A percentile compares a stretch with the other conserved stretches of the same genome.
Conservation (phyloP, 2,888 invertebrate species). For the Eugnorisma glareosa region DNA sequence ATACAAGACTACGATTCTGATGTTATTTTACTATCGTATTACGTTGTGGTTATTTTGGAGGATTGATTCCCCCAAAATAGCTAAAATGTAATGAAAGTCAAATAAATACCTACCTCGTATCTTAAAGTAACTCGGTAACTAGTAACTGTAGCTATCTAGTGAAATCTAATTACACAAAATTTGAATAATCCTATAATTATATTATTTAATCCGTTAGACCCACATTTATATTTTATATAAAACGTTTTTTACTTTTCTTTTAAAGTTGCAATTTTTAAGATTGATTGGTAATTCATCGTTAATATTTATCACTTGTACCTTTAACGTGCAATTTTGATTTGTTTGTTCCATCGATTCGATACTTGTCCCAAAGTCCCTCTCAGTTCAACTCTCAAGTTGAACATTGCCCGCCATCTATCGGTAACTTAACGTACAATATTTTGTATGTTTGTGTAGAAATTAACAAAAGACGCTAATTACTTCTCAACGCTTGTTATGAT, state of each 20-base stretch:
- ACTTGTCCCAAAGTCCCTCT: neutral
- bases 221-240: neutral
- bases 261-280: neutral
- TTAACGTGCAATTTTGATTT: neutral
- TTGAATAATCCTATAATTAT: neutral
- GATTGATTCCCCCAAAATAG: neutral
- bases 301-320: neutral
- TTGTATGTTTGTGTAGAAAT: constrained; percentile 37
- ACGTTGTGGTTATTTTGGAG: too few relatives aligned
- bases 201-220: neutral
- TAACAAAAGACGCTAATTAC: constrained; percentile 52
- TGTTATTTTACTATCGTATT: neutral
- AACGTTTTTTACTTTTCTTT: neutral
- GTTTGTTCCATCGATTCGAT: neutral
- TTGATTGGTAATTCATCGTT: neutral
- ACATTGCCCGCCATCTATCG: constrained; percentile 43
- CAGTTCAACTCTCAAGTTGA: neutral
- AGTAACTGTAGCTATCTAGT: neutral
- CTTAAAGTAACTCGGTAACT: neutral
- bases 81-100: neutral
- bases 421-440: constrained; percentile 7
- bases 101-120: neutral
- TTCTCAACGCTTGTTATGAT: constrained; percentile 34
- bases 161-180: neutral
- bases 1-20: neutral